These are phyloP conservation scores for Drosophila neocordata DNA, from an alignment of 1,140 invertebrate genomes.

Conservation along the genomic window DNA sequence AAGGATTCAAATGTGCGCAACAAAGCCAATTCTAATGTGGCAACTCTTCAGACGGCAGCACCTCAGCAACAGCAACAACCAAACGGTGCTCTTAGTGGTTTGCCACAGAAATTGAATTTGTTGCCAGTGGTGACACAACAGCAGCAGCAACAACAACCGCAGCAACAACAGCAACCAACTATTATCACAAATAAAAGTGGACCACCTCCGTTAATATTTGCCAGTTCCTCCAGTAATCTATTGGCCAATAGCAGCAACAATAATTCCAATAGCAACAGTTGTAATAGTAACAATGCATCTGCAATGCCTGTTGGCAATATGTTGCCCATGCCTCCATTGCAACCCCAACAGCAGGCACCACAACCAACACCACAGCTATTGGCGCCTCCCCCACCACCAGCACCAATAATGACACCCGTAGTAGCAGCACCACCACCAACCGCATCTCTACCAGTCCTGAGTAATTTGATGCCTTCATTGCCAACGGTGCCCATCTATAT, in stretches of 20 bases:
- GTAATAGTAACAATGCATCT: too few species aligned
- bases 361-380: conserved; percentile 18
- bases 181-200: conserved; percentile 52
- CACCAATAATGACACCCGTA: conserved; percentile 13
- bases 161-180: conserved; percentile 17
- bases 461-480: conserved; percentile 51
- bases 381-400: conserved; percentile 4
- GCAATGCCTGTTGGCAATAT: conserved; percentile 5
- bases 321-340: conserved; percentile 20
- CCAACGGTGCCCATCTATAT: conserved; percentile 46
- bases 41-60: too few species aligned
- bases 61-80: conserved; percentile 27
- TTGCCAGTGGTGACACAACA: conserved; percentile 42
- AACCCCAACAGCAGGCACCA: conserved; percentile 12
- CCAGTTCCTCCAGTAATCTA: conserved; percentile 58
- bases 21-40: conserved; percentile 37
- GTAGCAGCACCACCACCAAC: conserved; percentile 20
- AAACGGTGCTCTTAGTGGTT: conserved; percentile 36
- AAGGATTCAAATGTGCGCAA: conserved; percentile 42
- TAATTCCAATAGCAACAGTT: conserved; percentile 13
- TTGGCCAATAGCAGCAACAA: conserved; percentile 48
- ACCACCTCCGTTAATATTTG: conserved; percentile 63
- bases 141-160: conserved; percentile 34
- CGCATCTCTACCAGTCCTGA: conserved; percentile 16
- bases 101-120: conserved; percentile 48